Conservation (phyloP, 2,113 vertebrate genomes). For the Bagarius yarrelli region DNA sequence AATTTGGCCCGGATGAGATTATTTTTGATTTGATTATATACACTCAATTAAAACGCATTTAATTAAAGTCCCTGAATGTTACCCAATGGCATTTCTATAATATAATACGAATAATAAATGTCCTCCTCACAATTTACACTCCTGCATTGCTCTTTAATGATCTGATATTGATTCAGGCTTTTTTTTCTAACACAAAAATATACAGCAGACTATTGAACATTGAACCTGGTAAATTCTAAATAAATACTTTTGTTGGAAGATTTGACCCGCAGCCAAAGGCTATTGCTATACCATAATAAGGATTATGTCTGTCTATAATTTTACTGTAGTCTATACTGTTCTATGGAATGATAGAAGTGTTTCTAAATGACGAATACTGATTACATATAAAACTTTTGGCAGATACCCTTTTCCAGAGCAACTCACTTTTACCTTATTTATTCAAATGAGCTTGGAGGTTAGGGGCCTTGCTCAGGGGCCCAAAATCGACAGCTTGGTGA, state of each 20-base stretch:
- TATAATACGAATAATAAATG: not conserved
- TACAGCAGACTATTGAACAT: not conserved
- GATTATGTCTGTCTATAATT: not conserved
- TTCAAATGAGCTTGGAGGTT: too few relatives aligned
- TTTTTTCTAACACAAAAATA: not conserved
- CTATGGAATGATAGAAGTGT: not conserved
- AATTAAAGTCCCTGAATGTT: not conserved
- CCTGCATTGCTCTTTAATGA: not conserved
- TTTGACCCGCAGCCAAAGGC: not conserved
- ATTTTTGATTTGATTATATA: not conserved
- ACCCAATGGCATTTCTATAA: too few relatives aligned
- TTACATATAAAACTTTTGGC: too few relatives aligned
- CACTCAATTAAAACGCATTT: not conserved
- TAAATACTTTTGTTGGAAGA: not conserved
- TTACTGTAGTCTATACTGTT: not conserved
- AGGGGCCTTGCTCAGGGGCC: too few relatives aligned
- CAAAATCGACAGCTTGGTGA: too few relatives aligned
- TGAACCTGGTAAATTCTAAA: not conserved
- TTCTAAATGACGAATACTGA: not conserved
- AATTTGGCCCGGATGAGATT: not conserved
- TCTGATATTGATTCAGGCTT: not conserved
- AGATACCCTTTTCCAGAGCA: too few relatives aligned
- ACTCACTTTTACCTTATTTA: too few relatives aligned
- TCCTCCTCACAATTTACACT: not conserved
- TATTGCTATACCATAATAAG: not conserved